Evolutionary conservation across 2,797 vertebrate genomes (phyloP), one percentile per base, ranked within the genome.

Genomic region (Esox masquinongy): DNA sequence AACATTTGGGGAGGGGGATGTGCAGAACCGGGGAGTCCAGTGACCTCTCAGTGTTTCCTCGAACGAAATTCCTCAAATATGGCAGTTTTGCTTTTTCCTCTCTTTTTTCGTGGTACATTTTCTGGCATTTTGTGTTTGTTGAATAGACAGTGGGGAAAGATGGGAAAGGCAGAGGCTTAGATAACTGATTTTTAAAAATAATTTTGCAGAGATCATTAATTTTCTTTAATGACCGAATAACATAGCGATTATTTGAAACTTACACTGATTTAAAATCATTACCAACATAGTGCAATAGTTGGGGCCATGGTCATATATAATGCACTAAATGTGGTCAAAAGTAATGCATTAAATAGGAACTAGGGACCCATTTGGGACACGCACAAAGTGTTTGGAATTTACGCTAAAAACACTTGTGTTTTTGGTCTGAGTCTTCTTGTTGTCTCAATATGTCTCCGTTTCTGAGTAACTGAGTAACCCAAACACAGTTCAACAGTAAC

Each of bases 371-470:
- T 59, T 59, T 59, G 19, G 53, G 53, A 56, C 53, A 14, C 3
- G 43, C 6, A 8, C 43, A 47, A 11, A 47, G 53, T n/a, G 51
- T 53, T 53, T 11, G n/a, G 53, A 56, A n/a, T 56, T 59, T n/a
- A 59, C n/a, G 9, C n/a, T 59, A 59, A 61, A 61, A 61, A 24
- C 56, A 26, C 56, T 61, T 61, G 22, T 59, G n/a, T 61, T 59
- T 59, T 24, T 24, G 11, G 8, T 59, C 56, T 22, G 56, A 11
- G 11, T 24, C 12, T 61, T 12, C 22, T 24, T 56, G 53, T 56
- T 1, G n/a, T 11, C 53, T 56, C 53, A 56, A 56, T 56, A 56
- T 56, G 19, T 19, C 53, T 56, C 6, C 6, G 19, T 61, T 61
- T 61, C 6, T 67, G 43, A 47, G 43, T 47, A 1, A 47, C 9